phyloP scores from a whole-genome alignment of 2,797 vertebrate genomes.

The Poeciliopsis gracilis region DNA sequence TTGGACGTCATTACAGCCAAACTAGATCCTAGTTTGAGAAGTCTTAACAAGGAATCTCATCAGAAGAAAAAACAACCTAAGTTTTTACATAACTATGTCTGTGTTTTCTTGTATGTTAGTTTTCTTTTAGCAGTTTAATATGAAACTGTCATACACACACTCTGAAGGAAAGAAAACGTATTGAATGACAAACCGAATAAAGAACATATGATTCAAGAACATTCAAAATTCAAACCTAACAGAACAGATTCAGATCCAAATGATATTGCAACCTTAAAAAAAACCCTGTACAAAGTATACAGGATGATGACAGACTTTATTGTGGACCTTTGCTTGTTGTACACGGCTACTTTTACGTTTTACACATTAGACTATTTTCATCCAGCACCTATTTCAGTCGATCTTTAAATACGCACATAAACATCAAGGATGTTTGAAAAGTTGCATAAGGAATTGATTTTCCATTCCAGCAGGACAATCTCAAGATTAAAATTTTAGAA shows the following conservation, averaged over 20 bases:
- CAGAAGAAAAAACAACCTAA: constrained; percentile 55
- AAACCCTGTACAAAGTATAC: no score
- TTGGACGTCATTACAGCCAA: constrained; percentile 71
- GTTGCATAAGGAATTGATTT: no score
- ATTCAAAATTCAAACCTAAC: background rate
- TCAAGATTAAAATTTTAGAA: background rate
- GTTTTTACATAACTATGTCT: constrained; percentile 40
- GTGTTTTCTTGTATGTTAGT: constrained; percentile 33
- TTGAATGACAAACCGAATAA: constrained; percentile 12
- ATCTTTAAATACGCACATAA: no score
- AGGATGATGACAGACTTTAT: background rate
- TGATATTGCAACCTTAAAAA: no score
- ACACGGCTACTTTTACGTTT: background rate
- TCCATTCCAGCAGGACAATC: background rate
- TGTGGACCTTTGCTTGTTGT: background rate
- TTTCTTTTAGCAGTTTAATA: constrained; percentile 30
- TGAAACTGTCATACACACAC: background rate
- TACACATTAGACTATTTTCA: background rate
- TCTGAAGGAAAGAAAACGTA: constrained; percentile 13
- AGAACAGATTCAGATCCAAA: no score
- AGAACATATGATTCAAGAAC: constrained; percentile 22
- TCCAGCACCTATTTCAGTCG: background rate
- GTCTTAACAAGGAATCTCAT: constrained; percentile 72
- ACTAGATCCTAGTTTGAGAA: constrained; percentile 63
- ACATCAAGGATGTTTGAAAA: no score